Evolutionary conservation across 2,888 invertebrate species (phyloP), one percentile per base, ranked within the genome.

Genomic region (Thera obeliscata): DNA sequence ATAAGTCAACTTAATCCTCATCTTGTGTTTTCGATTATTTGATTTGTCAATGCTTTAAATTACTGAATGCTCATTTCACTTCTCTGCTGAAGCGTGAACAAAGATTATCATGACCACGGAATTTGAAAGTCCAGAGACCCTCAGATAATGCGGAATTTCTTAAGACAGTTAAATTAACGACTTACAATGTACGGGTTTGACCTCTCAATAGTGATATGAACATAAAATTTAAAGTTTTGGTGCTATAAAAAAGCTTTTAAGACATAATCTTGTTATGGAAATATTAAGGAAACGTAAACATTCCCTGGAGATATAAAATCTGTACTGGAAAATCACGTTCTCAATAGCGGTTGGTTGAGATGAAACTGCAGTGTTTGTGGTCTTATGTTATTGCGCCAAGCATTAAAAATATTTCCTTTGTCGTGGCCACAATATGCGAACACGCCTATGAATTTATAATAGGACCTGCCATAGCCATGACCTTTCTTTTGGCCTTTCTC

Each of bases 371-470:
- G 65, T 60, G 65, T 67, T 78, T 79, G 78, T 76, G 80, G 79
- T 74, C 74, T 71, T 70, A 68, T 79, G 75, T 76, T 74, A 79
- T 84, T 85, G 83, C 78, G 78, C 80, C 75, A 75, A 70, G 71
- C 78, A 81, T 82, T 78, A 82, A 83, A 85, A 83, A 83, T 83
- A 78, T 81, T 82, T 83, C 78, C 85, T 87, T 87, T 87, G 85
- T 85, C 80, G 81, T 81, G 82, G 64, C 66, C 67, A 75, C 84
- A 78, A 82, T 84, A 85, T 82, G 88, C 87, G 86, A 87, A 85
- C 87, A 82, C 82, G 81, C 78, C 82, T 84, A 90, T 91, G 89
- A 89, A 91, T 91, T 88, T 89, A 84, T 89, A 89, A 88, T 88
- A 82, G 80, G 76, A 79, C 78, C 79, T 79, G 79, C 80, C 81